Evolutionary conservation across 2,888 invertebrate species (phyloP).

Genomic region (Dryadula phaetusa): DNA sequence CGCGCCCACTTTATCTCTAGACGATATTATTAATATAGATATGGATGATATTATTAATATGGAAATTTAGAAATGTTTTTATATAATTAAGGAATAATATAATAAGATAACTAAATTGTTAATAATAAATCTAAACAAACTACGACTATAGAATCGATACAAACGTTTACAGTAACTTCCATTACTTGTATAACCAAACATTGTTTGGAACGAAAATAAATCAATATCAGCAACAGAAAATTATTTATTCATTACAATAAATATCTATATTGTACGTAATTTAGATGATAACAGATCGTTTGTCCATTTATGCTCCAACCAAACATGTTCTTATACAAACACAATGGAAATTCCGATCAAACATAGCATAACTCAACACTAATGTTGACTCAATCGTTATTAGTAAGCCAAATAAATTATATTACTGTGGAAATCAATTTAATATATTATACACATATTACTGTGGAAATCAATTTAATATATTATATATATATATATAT

Average conservation of each 20-base stretch:
- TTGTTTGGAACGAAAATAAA: not conserved
- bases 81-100: too few relatives aligned
- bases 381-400: constrained; percentile 1
- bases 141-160: too few relatives aligned
- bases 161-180: too few relatives aligned
- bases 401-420: not conserved
- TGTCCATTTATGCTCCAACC: not conserved
- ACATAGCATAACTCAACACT: constrained; percentile 16
- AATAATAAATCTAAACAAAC: too few relatives aligned
- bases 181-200: not conserved
- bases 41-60: too few relatives aligned
- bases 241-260: not conserved
- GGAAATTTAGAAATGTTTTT: too few relatives aligned
- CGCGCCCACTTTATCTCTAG: too few relatives aligned
- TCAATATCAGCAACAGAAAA: not conserved
- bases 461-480: too few relatives aligned
- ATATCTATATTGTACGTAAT: not conserved
- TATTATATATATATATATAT: too few relatives aligned
- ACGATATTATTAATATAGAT: too few relatives aligned
- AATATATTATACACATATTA: too few relatives aligned
- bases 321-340: not conserved
- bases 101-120: too few relatives aligned
- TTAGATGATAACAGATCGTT: not conserved
- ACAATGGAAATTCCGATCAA: constrained; percentile 11
- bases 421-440: not conserved